Conservation (phyloP, 2,797 vertebrate genomes). For the Moxostoma hubbsi region DNA sequence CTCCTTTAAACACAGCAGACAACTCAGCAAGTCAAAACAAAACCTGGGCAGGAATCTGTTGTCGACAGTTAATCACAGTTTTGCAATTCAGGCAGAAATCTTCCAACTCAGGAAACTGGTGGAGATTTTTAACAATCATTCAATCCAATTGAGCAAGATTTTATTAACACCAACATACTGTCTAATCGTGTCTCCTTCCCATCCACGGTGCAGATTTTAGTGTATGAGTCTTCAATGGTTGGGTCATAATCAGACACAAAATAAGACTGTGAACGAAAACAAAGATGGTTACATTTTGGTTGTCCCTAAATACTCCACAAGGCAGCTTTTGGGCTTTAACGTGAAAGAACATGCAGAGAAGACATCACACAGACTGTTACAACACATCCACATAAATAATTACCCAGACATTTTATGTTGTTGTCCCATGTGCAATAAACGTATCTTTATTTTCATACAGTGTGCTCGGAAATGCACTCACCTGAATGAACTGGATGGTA, state of each 20-base stretch:
- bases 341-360: conserved; percentile 55
- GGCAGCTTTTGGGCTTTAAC: conserved; percentile 35
- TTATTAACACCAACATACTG: conserved; percentile 76
- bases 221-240: conserved; percentile 93
- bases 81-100: conserved; percentile 28
- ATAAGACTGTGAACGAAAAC: conserved; percentile 81
- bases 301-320: conserved; percentile 13
- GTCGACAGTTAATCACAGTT: conserved; percentile 40
- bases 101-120: background rate
- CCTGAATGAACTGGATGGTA: conserved; percentile 93
- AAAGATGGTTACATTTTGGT: conserved; percentile 37
- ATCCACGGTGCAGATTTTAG: conserved; percentile 86
- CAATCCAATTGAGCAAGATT: conserved; percentile 20
- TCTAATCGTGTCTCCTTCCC: conserved; percentile 85
- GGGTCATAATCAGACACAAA: conserved; percentile 94
- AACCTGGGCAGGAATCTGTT: conserved; percentile 39
- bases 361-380: conserved; percentile 22
- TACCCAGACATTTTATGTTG: background rate
- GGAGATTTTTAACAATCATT: background rate
- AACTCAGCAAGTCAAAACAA: conserved; percentile 44
- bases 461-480: conserved; percentile 42
- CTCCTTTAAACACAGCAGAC: conserved; percentile 8
- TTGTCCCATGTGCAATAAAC: background rate
- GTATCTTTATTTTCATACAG: background rate
- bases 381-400: conserved; percentile 30